These are phyloP conservation scores for Syngnathus acus DNA, from an alignment of 2,797 vertebrate genomes.

Conservation along the genomic window DNA sequence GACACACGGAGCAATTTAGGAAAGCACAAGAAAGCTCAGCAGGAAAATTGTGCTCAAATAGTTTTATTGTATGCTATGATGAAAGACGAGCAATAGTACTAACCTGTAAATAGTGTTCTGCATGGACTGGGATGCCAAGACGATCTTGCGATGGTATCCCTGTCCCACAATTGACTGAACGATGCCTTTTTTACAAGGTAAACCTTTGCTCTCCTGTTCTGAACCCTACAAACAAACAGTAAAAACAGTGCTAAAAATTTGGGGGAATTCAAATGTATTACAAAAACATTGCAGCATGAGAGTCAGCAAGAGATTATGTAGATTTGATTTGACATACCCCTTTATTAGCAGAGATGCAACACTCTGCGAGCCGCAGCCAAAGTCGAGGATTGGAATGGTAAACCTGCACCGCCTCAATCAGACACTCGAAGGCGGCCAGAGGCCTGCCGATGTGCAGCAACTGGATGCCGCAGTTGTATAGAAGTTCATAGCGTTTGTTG, in stretches of 20 bases:
- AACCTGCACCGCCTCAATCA: constrained; percentile 94
- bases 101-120: constrained; percentile 95
- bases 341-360: constrained; percentile 95
- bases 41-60: neutral
- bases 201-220: constrained; percentile 94
- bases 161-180: constrained; percentile 95
- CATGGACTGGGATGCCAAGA: constrained; percentile 91
- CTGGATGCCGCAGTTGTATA: constrained; percentile 96
- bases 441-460: constrained; percentile 89
- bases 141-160: constrained; percentile 96
- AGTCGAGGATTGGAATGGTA: constrained; percentile 96
- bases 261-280: neutral
- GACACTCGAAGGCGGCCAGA: constrained; percentile 91
- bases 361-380: constrained; percentile 92
- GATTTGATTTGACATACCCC: constrained; percentile 69
- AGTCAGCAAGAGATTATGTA: neutral
- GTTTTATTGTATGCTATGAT: neutral
- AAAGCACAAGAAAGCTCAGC: neutral
- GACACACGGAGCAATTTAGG: constrained; percentile 2
- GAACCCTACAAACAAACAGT: constrained; percentile 72
- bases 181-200: constrained; percentile 97
- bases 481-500: constrained; percentile 93
- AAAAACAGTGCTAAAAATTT: neutral
- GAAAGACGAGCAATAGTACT: constrained; percentile 24
- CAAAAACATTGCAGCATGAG: neutral